These are phyloP conservation scores for Melipona beecheii DNA, from an alignment of 2,888 invertebrate species.

Conservation along the genomic window DNA sequence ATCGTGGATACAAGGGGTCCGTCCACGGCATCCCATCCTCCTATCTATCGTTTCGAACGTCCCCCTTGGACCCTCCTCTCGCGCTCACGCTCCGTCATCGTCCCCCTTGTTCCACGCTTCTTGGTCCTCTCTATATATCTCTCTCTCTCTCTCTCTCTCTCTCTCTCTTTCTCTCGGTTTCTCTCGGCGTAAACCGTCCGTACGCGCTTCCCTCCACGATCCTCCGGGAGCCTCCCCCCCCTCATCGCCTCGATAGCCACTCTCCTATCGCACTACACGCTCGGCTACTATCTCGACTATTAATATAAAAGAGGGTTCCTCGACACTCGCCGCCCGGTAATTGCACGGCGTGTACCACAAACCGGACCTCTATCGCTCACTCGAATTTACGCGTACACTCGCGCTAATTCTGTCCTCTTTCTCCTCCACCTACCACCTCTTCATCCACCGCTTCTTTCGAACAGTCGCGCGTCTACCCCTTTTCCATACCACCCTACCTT, in stretches of 20 bases:
- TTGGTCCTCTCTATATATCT: too few relatives aligned
- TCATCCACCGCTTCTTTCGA: neutral
- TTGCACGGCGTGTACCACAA: constrained; percentile 76
- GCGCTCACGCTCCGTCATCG: constrained; percentile 44
- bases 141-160: too few relatives aligned
- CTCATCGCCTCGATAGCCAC: constrained; percentile 52
- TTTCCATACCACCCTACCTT: neutral
- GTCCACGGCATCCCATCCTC: constrained; percentile 80
- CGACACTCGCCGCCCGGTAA: constrained; percentile 82
- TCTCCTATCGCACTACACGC: constrained; percentile 76
- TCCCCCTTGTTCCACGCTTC: too few relatives aligned
- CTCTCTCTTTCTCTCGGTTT: constrained; percentile 16
- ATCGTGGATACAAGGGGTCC: constrained; percentile 78
- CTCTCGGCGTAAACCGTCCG: constrained; percentile 25
- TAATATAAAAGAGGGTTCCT: constrained; percentile 84
- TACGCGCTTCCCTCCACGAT: constrained; percentile 59
- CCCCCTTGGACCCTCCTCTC: constrained; percentile 74
- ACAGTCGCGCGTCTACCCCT: too few relatives aligned
- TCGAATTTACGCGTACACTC: constrained; percentile 73
- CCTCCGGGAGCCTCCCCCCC: constrained; percentile 58
- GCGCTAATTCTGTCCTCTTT: constrained; percentile 12
- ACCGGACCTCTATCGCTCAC: constrained; percentile 75
- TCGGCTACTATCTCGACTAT: constrained; percentile 80
- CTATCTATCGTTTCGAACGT: constrained; percentile 83
- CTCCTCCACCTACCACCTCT: neutral